phyloP scores from a whole-genome alignment of 92 coral and sea anemone genomes.

The Ricordea florida region DNA sequence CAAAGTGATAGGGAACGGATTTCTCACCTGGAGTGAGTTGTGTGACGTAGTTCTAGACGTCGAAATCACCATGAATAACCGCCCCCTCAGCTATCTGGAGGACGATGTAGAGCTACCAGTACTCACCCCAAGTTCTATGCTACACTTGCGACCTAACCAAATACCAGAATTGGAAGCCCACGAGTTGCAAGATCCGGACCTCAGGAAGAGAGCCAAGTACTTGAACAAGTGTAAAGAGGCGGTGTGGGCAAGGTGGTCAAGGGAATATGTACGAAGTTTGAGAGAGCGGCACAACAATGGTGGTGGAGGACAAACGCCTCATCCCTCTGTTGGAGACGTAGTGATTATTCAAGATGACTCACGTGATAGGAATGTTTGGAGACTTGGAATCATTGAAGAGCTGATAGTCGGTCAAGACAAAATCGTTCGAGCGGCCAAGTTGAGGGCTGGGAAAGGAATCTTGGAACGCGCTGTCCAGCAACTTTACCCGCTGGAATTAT shows the following conservation, averaged over 20 bases:
- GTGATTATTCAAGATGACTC: too few relatives aligned
- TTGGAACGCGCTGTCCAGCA: too few relatives aligned
- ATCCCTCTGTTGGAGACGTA: too few relatives aligned
- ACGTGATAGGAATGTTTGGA: too few relatives aligned
- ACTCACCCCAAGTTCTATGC: background rate
- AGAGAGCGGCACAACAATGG: conserved; percentile 46
- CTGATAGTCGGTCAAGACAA: too few relatives aligned
- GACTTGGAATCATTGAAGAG: too few relatives aligned
- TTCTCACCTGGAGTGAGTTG: background rate
- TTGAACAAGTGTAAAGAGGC: conserved; percentile 22
- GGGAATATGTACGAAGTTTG: conserved; percentile 35
- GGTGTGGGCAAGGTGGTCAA: conserved; percentile 25
- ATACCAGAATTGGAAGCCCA: conserved; percentile 13
- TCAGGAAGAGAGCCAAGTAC: conserved; percentile 21
- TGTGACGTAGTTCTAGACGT: conserved; percentile 10
- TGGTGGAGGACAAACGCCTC: too few relatives aligned
- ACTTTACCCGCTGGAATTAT: too few relatives aligned
- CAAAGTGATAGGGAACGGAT: conserved; percentile 1
- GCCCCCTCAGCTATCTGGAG: background rate
- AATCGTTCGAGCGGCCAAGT: too few relatives aligned
- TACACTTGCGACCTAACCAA: conserved; percentile 25
- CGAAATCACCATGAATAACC: conserved; percentile 5
- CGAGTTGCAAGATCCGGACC: conserved; percentile 11
- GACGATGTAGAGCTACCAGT: conserved; percentile 7
- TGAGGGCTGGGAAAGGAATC: too few relatives aligned